phyloP scores from a whole-genome alignment of 2,113 vertebrate species.

The Poecile atricapillus region DNA sequence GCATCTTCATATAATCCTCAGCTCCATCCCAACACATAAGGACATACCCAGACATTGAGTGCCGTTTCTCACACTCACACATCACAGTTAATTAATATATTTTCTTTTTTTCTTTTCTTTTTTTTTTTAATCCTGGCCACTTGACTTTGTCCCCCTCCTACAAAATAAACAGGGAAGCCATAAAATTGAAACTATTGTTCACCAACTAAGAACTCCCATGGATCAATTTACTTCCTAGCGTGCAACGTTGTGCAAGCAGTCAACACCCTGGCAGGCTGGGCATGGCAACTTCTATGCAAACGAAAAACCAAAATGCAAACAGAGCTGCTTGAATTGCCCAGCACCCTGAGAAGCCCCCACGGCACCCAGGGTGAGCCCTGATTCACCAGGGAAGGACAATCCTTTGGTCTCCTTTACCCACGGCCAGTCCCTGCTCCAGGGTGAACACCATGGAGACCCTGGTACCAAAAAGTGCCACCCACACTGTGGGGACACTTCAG shows the following conservation, averaged over 20 bases:
- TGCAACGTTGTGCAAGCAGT: neutral
- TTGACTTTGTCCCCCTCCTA: neutral
- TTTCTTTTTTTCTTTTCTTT: neutral
- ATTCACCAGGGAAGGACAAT: neutral
- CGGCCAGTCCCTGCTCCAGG: neutral
- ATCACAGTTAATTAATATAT: neutral
- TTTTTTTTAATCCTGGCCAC: neutral
- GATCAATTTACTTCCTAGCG: neutral
- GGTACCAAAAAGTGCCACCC: fast-evolving
- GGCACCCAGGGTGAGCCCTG: neutral
- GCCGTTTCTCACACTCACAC: neutral
- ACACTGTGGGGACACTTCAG: neutral
- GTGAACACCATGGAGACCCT: fast-evolving
- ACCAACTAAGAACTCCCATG: neutral
- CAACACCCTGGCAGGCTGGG: neutral
- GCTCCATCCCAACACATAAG: neutral
- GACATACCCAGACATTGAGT: neutral
- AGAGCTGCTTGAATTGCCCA: neutral
- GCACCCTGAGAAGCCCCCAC: neutral
- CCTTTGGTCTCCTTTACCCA: neutral
- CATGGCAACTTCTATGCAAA: neutral
- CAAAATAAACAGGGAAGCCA: neutral
- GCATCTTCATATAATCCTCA: neutral
- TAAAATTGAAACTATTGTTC: neutral
- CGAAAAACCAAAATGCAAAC: neutral